Evolutionary conservation across 2,113 vertebrate genomes (phyloP).

Genomic region (Callaeas wilsoni): DNA sequence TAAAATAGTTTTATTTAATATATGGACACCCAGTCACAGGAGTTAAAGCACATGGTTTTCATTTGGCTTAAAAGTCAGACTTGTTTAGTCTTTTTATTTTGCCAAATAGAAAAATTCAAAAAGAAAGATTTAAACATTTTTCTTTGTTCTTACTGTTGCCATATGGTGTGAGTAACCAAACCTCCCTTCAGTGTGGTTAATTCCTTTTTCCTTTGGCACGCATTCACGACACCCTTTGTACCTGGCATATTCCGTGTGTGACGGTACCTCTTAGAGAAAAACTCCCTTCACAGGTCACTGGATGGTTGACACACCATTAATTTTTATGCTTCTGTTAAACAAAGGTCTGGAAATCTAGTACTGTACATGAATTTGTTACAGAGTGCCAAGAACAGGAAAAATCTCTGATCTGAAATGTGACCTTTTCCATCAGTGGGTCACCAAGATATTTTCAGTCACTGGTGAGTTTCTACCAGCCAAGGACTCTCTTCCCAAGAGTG

Average conservation of each 20-base stretch:
- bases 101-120: conserved; percentile 27
- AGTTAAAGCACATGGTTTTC: conserved; percentile 14
- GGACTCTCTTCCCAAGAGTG: neutral
- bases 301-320: conserved; percentile 38
- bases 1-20: neutral
- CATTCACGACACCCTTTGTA: neutral
- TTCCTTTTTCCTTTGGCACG: conserved; percentile 28
- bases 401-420: conserved; percentile 18
- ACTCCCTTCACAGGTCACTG: conserved; percentile 36
- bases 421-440: conserved; percentile 11
- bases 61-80: conserved; percentile 41
- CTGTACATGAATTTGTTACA: conserved; percentile 13
- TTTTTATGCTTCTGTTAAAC: conserved; percentile 51
- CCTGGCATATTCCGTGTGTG: neutral
- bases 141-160: conserved; percentile 23
- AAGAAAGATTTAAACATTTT: neutral
- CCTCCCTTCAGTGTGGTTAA: neutral
- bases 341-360: conserved; percentile 42
- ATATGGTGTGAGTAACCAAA: conserved; percentile 9
- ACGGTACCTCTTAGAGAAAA: neutral
- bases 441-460: conserved; percentile 18
- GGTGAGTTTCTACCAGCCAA: neutral
- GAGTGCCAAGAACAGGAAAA: conserved; percentile 18
- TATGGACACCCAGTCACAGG: neutral
- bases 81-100: conserved; percentile 49